These are phyloP conservation scores for Dinocampus coccinellae DNA, from an alignment of 2,888 invertebrate species.

Conservation along the genomic window DNA sequence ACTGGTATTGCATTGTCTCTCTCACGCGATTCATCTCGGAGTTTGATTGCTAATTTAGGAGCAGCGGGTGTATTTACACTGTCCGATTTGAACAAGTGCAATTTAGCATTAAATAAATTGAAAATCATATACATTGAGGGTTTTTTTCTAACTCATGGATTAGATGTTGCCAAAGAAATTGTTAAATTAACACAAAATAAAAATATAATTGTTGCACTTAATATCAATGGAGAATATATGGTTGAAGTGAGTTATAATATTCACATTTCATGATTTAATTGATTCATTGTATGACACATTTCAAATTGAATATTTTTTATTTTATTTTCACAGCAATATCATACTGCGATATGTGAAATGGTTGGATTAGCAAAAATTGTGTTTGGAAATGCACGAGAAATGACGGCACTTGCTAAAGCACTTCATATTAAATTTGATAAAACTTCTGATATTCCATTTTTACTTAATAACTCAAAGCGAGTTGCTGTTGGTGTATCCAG, in stretches of 20 bases:
- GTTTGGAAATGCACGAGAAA: slow-evolving; percentile 62
- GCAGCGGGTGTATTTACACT: slow-evolving; percentile 63
- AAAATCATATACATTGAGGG: slow-evolving; percentile 67
- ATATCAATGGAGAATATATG: slow-evolving; percentile 66
- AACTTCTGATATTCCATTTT: slow-evolving; percentile 60
- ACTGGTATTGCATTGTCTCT: slow-evolving; percentile 66
- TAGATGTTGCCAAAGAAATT: slow-evolving; percentile 61
- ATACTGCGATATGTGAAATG: slow-evolving; percentile 61
- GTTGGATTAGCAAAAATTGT: slow-evolving; percentile 62
- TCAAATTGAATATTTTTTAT: not conserved
- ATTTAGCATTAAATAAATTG: slow-evolving; percentile 54
- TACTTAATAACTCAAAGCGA: slow-evolving; percentile 60
- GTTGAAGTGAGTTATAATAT: slow-evolving; percentile 53
- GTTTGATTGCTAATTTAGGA: slow-evolving; percentile 65
- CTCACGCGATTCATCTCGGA: slow-evolving; percentile 59
- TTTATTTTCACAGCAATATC: slow-evolving; percentile 58
- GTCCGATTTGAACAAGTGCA: slow-evolving; percentile 52
- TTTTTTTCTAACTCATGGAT: slow-evolving; percentile 66
- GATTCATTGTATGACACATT: not conserved
- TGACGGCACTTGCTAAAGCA: slow-evolving; percentile 59
- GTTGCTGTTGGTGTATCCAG: slow-evolving; percentile 57
- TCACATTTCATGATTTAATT: not conserved
- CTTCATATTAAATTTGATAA: slow-evolving; percentile 57
- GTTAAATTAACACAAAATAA: slow-evolving; percentile 58
- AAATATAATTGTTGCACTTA: slow-evolving; percentile 63